Percentiles rank a stretch among this genome's conserved stretches.
Evolutionary conservation across 1,140 invertebrate species (phyloP).

Genomic region (Vanessa atalanta): DNA sequence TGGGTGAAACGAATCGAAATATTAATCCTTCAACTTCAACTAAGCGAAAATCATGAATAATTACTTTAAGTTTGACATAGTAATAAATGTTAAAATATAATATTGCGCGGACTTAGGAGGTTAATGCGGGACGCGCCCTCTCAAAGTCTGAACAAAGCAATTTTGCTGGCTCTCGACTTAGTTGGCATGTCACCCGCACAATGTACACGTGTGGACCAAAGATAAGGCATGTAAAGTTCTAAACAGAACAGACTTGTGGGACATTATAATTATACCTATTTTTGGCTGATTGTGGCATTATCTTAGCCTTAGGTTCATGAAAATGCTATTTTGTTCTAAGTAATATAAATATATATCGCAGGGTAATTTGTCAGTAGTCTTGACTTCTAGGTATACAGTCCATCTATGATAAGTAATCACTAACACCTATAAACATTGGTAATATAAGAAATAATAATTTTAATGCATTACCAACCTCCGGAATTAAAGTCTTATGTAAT

Average conservation of each 20-base stretch:
- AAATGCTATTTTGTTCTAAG: no score
- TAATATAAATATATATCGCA: no score
- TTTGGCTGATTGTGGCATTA: no score
- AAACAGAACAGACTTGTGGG: conserved; percentile 22
- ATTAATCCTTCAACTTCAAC: not conserved
- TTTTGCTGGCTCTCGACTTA: conserved; percentile 58
- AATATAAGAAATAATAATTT: no score
- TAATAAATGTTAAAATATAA: conserved; percentile 23
- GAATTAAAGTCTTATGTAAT: no score
- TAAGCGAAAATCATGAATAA: conserved; percentile 8
- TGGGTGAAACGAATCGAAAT: conserved; percentile 5
- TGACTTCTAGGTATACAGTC: no score
- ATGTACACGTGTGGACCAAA: conserved; percentile 50
- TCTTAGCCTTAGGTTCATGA: no score
- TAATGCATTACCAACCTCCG: no score
- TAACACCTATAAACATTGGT: no score
- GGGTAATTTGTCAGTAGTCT: no score
- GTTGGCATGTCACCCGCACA: conserved; percentile 61
- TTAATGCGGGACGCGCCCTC: conserved; percentile 45
- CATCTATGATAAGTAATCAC: no score
- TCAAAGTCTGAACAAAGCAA: conserved; percentile 63
- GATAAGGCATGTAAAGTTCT: conserved; percentile 48
- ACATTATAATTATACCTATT: not conserved
- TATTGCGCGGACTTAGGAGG: conserved; percentile 26
- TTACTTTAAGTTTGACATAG: conserved; percentile 17